These are phyloP conservation scores for Arvicanthis niloticus DNA, from an alignment of 2,113 vertebrate species.

Conservation along the genomic window DNA sequence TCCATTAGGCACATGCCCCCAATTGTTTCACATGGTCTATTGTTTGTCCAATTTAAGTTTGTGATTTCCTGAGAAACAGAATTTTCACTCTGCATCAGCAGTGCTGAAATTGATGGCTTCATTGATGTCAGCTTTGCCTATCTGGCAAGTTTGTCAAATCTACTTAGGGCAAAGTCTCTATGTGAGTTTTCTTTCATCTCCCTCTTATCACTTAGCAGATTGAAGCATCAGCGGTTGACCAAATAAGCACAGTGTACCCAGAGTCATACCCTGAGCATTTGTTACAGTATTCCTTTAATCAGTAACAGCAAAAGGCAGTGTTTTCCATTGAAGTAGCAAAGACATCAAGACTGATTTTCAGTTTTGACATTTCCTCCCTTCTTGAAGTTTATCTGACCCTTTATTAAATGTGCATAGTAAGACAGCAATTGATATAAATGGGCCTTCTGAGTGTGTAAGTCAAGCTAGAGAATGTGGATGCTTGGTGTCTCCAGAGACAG, in stretches of 20 bases:
- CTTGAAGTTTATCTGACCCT: background rate
- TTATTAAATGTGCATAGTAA: background rate
- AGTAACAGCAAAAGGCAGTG: background rate
- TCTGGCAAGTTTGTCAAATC: background rate
- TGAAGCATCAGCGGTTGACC: background rate
- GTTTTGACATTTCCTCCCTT: background rate
- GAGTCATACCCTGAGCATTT: background rate
- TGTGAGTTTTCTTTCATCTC: background rate
- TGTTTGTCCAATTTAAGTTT: conserved; percentile 52
- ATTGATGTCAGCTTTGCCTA: background rate
- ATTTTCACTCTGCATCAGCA: conserved; percentile 12
- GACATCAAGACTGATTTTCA: background rate
- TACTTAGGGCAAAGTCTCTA: background rate
- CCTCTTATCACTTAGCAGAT: no score
- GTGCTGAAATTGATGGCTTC: background rate
- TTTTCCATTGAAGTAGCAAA: background rate
- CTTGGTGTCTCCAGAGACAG: background rate
- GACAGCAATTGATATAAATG: background rate
- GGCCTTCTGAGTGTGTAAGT: background rate
- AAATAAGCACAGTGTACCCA: background rate
- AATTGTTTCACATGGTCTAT: background rate
- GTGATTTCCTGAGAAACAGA: conserved; percentile 45
- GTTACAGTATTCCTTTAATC: background rate
- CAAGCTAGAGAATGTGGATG: background rate
- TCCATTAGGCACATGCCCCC: background rate